Evolutionary conservation across 2,113 vertebrate genomes (phyloP), one percentile per base, ranked within the genome.

Genomic region (Neogobius melanostomus): DNA sequence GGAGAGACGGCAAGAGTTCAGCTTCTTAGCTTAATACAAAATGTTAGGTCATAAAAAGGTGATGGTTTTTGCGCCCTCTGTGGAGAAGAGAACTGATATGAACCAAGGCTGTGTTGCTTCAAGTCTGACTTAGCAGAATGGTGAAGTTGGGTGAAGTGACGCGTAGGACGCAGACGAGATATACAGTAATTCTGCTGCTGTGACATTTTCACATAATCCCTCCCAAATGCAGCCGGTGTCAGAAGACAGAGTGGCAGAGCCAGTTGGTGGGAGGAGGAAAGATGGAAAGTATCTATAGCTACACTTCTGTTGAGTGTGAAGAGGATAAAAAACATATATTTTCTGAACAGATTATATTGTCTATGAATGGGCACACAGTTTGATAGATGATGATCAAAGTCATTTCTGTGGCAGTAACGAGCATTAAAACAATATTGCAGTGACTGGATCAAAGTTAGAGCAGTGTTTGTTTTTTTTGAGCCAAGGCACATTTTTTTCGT

Each of bases 151-250:
- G 69, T 66, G 71, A 81, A 77, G 68, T 68, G 77, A 82, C 65
- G 76, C 56, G 36, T 61, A 63, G 68, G 52, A 67, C 71, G 51
- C 57, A 74, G 59, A 74, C 60, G 56, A 81, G 71, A 88, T 78
- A 88, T 80, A 89, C 81, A 79, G 81, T 83, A 79, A 86, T 88
- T 89, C 82, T 82, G 89, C 88, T 89, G 85, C 75, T 79, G 80
- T 86, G 84, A 89, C 82, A 90, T 82, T 88, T 91, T 89, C 82
- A 66, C 64, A 77, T 91, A 91, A 92, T 91, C 90, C 81, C 64
- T 74, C 71, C 61, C 74, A 82, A 89, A 85, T 75, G 75, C 79
- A 63, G 52, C 63, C 60, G 74, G 77, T 77, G 74, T 82, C 76
- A 76, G 76, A 75, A 82, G 75, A 85, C 59, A 16, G 65, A 69